phyloP scores from a whole-genome alignment of 1,140 invertebrate species.

The Venturia canescens region DNA sequence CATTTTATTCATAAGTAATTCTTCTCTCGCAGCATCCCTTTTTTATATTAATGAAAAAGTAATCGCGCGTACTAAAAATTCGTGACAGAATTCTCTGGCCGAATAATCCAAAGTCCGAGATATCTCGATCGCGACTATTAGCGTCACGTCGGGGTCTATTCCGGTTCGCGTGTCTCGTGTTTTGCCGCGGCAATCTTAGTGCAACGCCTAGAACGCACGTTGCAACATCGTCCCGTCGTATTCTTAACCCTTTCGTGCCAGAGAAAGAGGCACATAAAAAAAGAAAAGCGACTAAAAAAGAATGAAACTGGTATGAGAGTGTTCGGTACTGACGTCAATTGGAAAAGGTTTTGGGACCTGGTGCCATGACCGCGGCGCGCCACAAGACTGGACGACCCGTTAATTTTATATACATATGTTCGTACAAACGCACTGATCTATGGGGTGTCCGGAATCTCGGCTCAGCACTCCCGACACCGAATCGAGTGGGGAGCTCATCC shows the following conservation, averaged over 20 bases:
- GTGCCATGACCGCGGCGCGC: slow-evolving; percentile 31
- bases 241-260: slow-evolving; percentile 65
- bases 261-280: slow-evolving; percentile 25
- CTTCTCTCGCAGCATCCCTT: too few species aligned
- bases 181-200: slow-evolving; percentile 56
- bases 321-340: slow-evolving; percentile 62
- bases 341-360: slow-evolving; percentile 59
- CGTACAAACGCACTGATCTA: not conserved
- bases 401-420: slow-evolving; percentile 3
- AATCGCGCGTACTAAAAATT: not conserved
- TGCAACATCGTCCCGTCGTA: slow-evolving; percentile 67
- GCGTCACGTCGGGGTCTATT: slow-evolving; percentile 13
- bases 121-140: slow-evolving; percentile 18
- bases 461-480: too few species aligned
- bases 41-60: too few species aligned
- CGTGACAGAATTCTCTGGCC: not conserved
- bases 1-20: too few species aligned
- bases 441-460: too few species aligned
- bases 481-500: not conserved
- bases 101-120: slow-evolving; percentile 13
- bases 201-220: slow-evolving; percentile 55
- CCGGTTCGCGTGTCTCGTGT: slow-evolving; percentile 21
- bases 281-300: slow-evolving; percentile 42
- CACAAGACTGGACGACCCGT: slow-evolving; percentile 5
- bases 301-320: slow-evolving; percentile 42